These are phyloP conservation scores for Aphidius gifuensis DNA, from an alignment of 1,140 invertebrate genomes.

Conservation along the genomic window DNA sequence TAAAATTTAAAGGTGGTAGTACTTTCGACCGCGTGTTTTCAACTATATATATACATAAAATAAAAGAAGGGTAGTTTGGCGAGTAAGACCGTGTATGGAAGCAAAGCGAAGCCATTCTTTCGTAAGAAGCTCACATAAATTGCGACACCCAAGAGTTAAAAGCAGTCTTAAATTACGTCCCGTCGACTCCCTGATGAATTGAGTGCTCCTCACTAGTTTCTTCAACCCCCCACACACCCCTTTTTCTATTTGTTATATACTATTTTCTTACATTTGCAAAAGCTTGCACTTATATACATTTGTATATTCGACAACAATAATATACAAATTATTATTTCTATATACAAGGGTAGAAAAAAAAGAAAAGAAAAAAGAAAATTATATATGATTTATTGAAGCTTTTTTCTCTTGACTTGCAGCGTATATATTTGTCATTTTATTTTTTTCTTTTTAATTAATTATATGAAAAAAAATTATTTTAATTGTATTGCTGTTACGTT, in stretches of 20 bases:
- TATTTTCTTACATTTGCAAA: too few relatives aligned
- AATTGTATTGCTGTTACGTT: conserved; percentile 3
- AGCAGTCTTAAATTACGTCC: conserved; percentile 57
- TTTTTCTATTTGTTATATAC: conserved; percentile 22
- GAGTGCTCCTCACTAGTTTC: conserved; percentile 46
- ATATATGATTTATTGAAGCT: too few relatives aligned
- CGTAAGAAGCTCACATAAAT: conserved; percentile 57
- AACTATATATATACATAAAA: too few relatives aligned
- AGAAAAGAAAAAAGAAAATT: too few relatives aligned
- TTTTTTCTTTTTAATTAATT: too few relatives aligned
- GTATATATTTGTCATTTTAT: too few relatives aligned
- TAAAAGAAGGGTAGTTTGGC: background rate
- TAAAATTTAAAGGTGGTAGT: conserved; percentile 19
- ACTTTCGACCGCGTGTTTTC: background rate
- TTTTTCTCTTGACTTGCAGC: too few relatives aligned
- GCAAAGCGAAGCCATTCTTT: conserved; percentile 49
- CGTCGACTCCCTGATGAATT: conserved; percentile 57
- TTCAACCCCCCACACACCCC: conserved; percentile 8
- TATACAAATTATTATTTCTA: too few relatives aligned
- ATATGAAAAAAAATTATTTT: too few relatives aligned
- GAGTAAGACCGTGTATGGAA: conserved; percentile 25
- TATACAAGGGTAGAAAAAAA: too few relatives aligned
- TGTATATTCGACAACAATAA: too few relatives aligned
- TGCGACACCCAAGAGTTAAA: conserved; percentile 57
- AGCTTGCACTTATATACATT: too few relatives aligned